Evolutionary conservation across 2,888 invertebrate species (phyloP).

Genomic region (Meloe dianella): DNA sequence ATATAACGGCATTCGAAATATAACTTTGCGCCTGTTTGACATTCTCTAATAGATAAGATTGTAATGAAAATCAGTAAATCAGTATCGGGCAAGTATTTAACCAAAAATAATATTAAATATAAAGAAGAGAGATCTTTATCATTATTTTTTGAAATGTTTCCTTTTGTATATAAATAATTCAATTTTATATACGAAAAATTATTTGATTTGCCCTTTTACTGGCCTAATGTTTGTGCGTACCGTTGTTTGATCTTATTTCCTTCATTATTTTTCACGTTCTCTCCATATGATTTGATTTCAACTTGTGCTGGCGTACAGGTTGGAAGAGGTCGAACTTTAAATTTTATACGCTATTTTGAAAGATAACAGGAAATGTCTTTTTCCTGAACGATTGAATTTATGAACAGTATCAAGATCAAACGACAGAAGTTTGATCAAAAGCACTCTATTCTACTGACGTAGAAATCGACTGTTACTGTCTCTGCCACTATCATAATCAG

Average conservation of each 20-base stretch:
- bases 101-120: background rate
- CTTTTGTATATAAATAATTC: background rate
- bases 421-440: conserved; percentile 39
- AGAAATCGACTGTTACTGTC: background rate
- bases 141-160: no score
- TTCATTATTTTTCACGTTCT: background rate
- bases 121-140: background rate
- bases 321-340: background rate
- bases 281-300: background rate
- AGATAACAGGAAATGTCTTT: conserved; percentile 10
- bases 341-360: background rate
- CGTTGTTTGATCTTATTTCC: background rate
- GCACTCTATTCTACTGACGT: conserved; percentile 7
- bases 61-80: background rate
- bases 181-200: background rate
- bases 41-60: background rate
- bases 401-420: conserved; percentile 38
- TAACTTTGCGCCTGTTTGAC: background rate
- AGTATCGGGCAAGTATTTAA: no score
- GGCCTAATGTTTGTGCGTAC: no score
- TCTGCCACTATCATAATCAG: background rate
- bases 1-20: background rate
- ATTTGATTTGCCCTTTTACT: background rate
- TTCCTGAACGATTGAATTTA: conserved; percentile 25
- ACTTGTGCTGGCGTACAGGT: background rate